Base-by-base conservation (phyloP, 2,113 vertebrate genomes). In the Herpailurus yagouaroundi region DNA sequence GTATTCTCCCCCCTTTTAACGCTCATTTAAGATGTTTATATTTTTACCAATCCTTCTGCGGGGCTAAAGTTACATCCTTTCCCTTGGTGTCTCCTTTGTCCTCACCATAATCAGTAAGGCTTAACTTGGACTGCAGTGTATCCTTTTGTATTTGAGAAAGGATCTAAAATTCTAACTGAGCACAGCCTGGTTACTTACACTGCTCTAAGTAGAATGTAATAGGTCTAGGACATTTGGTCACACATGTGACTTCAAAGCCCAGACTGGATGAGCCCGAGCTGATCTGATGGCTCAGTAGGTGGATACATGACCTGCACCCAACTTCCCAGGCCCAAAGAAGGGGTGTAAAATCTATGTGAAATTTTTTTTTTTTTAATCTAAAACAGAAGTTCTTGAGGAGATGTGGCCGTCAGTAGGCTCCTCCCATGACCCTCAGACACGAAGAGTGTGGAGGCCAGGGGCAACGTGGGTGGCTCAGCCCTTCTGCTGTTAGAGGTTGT, bases 141-240 rank as follows among this genome's bases (percentile, higher is more conserved):
- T 87, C 14, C n/a, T 41, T 92, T 95, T 36, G 7, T 57, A 91
- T 88, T 83, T 91, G 81, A 95, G 60, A 89, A 69, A 92, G 41
- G 36, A 83, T 41, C 60, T 79, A 52, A 74, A 82, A 87, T 92
- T 93, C 63, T 23, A 27, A 66, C 7, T 14, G 29, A 86, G 50
- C 63, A 60, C n/a, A 71, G 41, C 16, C 80, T 87, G 2, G 41
- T 80, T 76, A 81, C 23, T 85, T 60, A 31, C 4, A 27, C 19
- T 45, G 18, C 60, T 36, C 1, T 57, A 84, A 96, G 10, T 81
- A 88, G 95, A 71, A 12, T 36, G 27, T 64, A 73, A 71, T 33
- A n/a, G 16, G 31, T 48, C 29, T 74, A 10, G 33, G 63, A 27
- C 1, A 14, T 76, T 48, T 64, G 33, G 52, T 69, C 57, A 95